phyloP scores from a whole-genome alignment of 2,888 invertebrate genomes.

The Dolomedes plantarius region DNA sequence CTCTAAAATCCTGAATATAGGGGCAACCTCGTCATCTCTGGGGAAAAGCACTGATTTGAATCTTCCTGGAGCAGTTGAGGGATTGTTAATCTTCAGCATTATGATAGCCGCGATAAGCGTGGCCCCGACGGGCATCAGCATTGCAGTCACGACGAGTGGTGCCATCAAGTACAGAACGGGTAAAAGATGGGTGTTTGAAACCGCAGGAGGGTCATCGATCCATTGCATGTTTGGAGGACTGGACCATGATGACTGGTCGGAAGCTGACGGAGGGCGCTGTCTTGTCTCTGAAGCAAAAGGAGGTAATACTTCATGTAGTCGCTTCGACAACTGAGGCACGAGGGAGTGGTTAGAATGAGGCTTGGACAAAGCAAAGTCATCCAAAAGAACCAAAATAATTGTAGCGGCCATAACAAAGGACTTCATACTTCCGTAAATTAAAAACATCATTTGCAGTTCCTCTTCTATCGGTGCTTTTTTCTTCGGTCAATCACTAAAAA shows the following conservation, averaged over 20 bases:
- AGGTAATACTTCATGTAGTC: background rate
- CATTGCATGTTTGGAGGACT: constrained; percentile 49
- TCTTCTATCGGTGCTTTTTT: no score
- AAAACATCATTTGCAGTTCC: no score
- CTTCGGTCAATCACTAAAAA: background rate
- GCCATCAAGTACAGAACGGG: constrained; percentile 56
- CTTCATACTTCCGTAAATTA: no score
- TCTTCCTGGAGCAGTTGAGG: background rate
- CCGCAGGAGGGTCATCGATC: constrained; percentile 48
- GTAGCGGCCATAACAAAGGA: background rate
- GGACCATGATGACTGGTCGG: constrained; percentile 30
- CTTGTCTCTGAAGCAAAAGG: background rate
- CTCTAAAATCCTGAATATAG: constrained; percentile 25
- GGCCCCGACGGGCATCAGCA: constrained; percentile 62
- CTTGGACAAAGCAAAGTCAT: background rate
- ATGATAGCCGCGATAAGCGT: constrained; percentile 46
- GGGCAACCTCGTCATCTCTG: constrained; percentile 11
- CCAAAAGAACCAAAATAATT: background rate
- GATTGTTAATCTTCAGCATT: constrained; percentile 24
- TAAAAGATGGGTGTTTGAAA: background rate
- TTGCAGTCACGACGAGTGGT: constrained; percentile 49
- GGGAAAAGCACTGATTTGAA: background rate
- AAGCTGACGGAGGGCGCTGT: background rate
- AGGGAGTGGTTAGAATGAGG: background rate
- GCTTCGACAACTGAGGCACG: background rate